A percentile compares a stretch with the other conserved stretches of the same genome.
These are phyloP conservation scores for Blastomussa wellsi DNA, from an alignment of 92 coral and sea anemone species.

Conservation along the genomic window DNA sequence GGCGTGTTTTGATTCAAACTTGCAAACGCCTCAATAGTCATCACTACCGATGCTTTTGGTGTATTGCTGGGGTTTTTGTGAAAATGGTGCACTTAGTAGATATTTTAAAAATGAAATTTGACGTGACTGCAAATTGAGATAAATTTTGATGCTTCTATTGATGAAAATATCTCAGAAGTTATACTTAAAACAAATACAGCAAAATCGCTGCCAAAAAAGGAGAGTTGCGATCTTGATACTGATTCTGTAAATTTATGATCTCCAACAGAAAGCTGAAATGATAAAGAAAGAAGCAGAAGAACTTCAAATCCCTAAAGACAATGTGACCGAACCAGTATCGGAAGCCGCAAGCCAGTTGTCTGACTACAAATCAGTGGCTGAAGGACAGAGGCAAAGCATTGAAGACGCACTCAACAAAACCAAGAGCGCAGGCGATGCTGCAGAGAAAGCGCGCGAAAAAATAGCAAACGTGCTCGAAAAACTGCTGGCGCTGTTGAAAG, in stretches of 20 bases:
- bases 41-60: no score
- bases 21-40: neutral
- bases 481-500: constrained; percentile 64
- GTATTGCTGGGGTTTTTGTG: no score
- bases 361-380: constrained; percentile 47
- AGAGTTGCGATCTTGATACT: neutral
- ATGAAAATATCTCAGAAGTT: neutral
- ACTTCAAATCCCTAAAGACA: constrained; percentile 74
- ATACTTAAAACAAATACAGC: neutral
- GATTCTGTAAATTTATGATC: neutral
- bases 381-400: constrained; percentile 41
- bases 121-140: no score
- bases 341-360: constrained; percentile 42
- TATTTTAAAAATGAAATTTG: no score
- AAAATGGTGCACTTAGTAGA: no score
- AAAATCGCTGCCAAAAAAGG: neutral
- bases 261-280: constrained; percentile 70
- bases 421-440: constrained; percentile 49
- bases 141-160: no score
- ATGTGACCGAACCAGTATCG: constrained; percentile 73
- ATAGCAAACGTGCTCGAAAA: constrained; percentile 62
- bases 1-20: no score
- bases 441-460: constrained; percentile 66
- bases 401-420: constrained; percentile 61
- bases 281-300: constrained; percentile 69